Conservation (phyloP, 2,113 vertebrate species). For the Tyrannus savana region DNA sequence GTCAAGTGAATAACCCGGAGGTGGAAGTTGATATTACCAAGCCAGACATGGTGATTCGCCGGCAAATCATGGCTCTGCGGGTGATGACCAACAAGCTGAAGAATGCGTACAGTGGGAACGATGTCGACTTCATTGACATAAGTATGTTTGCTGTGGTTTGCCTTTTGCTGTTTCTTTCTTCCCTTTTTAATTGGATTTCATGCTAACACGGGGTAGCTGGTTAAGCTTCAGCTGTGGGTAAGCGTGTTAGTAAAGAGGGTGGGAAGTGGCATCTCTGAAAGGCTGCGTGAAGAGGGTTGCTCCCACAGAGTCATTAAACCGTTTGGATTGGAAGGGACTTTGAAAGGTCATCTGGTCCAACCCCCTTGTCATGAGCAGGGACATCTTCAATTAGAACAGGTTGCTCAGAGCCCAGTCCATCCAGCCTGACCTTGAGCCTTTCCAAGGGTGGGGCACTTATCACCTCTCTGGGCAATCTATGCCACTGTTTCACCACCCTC, state of each 20-base stretch:
- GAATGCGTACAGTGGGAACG: conserved; percentile 90
- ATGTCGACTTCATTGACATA: conserved; percentile 84
- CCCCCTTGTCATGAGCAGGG: not conserved
- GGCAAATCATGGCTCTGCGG: conserved; percentile 88
- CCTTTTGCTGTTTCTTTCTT: not conserved
- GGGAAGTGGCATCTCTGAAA: fast-evolving
- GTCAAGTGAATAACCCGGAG: conserved; percentile 92
- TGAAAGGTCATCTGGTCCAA: not conserved
- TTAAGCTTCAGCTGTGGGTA: not conserved
- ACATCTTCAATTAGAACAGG: not conserved
- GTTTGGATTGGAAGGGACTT: not conserved
- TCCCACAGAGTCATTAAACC: not conserved
- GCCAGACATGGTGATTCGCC: conserved; percentile 88
- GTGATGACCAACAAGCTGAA: conserved; percentile 94
- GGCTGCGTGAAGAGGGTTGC: not conserved
- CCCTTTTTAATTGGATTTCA: not conserved
- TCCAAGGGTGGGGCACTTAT: not conserved
- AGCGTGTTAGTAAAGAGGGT: not conserved
- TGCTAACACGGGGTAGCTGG: not conserved
- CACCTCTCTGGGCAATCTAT: not conserved
- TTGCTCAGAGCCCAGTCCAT: not conserved
- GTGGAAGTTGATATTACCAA: conserved; percentile 94
- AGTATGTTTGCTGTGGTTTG: conserved; percentile 73
- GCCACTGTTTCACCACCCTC: too few species aligned
- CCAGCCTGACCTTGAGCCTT: not conserved